Conservation (phyloP, 2,888 invertebrate genomes). For the Ophion ellenae region DNA sequence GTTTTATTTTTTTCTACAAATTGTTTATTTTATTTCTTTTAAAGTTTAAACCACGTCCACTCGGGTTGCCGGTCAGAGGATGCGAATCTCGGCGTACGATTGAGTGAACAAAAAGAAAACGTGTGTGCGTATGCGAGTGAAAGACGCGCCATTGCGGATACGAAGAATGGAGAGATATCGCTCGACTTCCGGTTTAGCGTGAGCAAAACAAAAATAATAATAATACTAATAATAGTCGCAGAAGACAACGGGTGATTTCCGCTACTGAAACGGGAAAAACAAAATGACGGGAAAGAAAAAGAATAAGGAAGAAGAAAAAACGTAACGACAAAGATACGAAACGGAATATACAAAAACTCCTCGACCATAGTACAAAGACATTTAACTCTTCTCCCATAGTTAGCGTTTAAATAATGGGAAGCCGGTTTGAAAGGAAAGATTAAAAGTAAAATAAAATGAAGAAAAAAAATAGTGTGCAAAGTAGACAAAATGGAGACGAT, state of each 20-base stretch:
- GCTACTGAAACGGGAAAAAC: constrained; percentile 29
- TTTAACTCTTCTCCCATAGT: constrained; percentile 79
- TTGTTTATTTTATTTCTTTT: background rate
- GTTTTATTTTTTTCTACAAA: constrained; percentile 4
- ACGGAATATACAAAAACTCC: constrained; percentile 81
- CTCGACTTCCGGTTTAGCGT: constrained; percentile 72
- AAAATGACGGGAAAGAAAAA: background rate
- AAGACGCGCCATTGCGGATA: background rate
- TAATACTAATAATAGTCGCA: constrained; percentile 27
- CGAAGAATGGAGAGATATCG: constrained; percentile 50
- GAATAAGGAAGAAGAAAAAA: constrained; percentile 28
- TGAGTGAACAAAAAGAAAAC: constrained; percentile 28
- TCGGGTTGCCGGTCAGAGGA: constrained; percentile 52
- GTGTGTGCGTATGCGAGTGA: constrained; percentile 26
- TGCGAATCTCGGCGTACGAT: constrained; percentile 39
- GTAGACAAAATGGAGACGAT: constrained; percentile 51
- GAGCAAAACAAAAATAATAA: constrained; percentile 67
- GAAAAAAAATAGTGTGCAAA: constrained; percentile 56
- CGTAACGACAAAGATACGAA: constrained; percentile 62
- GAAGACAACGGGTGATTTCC: constrained; percentile 33
- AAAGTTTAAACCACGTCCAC: constrained; percentile 35
- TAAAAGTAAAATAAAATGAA: constrained; percentile 53
- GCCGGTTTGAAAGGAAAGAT: constrained; percentile 68
- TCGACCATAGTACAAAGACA: constrained; percentile 84
- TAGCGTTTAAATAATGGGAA: constrained; percentile 74